phyloP scores from a whole-genome alignment of 2,888 invertebrate genomes.

The Hirtodrosophila cameraria region DNA sequence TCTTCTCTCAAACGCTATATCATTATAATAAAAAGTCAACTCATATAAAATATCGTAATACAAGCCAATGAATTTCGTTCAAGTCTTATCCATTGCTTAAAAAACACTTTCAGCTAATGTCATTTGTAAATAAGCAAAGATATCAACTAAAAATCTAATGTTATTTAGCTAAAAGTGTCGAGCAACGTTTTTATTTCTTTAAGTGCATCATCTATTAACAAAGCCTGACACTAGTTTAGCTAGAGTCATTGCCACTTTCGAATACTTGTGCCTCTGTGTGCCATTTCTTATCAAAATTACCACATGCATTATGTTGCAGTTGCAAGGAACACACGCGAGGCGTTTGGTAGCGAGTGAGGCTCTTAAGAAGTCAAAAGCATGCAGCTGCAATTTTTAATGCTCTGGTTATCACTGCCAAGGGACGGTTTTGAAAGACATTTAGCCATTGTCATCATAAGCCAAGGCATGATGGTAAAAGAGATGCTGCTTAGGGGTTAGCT shows the following conservation, averaged over 20 bases:
- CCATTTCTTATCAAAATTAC: constrained; percentile 43
- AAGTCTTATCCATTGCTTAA: neutral
- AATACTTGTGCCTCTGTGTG: neutral
- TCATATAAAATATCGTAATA: too few relatives aligned
- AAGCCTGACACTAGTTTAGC: too few relatives aligned
- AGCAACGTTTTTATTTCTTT: too few relatives aligned
- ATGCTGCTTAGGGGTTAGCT: constrained; percentile 41
- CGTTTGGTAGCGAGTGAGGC: constrained; percentile 22
- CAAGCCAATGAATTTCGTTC: too few relatives aligned
- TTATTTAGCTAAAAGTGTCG: too few relatives aligned
- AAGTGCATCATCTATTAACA: too few relatives aligned
- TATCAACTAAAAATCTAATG: too few relatives aligned
- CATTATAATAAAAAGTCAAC: too few relatives aligned
- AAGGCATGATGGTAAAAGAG: constrained; percentile 13
- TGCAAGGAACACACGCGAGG: constrained; percentile 22
- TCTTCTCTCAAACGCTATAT: too few relatives aligned
- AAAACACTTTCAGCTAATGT: constrained; percentile 22
- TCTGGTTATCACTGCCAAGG: constrained; percentile 63
- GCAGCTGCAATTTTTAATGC: constrained; percentile 49
- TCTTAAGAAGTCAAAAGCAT: constrained; percentile 68
- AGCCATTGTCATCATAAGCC: constrained; percentile 68
- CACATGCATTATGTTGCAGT: constrained; percentile 45
- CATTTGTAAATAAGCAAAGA: too few relatives aligned
- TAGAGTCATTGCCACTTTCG: constrained; percentile 28
- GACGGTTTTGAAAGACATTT: constrained; percentile 42